phyloP scores from a whole-genome alignment of 2,888 invertebrate genomes.

The Bellardia pandia region DNA sequence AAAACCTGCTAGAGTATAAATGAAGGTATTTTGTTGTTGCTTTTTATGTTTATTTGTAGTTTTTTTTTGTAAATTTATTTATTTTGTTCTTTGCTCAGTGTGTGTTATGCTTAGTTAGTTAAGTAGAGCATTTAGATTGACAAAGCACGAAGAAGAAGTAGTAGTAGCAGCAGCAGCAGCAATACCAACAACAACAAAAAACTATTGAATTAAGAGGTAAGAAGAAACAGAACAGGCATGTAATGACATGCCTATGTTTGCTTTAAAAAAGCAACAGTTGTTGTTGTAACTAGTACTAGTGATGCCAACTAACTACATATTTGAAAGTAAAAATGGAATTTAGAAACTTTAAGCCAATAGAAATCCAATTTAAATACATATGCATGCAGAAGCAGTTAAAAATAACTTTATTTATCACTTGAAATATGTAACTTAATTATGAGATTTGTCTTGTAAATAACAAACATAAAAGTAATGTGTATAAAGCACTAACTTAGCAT shows the following conservation, averaged over 20 bases:
- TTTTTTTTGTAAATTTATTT: neutral
- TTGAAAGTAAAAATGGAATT: neutral
- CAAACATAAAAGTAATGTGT: no score
- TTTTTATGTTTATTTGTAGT: constrained; percentile 46
- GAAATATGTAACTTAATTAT: no score
- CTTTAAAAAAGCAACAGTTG: constrained; percentile 71
- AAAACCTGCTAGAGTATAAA: constrained; percentile 57
- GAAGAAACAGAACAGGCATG: constrained; percentile 51
- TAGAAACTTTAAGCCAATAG: no score
- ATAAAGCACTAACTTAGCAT: constrained; percentile 26
- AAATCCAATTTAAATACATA: no score
- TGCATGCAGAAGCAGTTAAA: no score
- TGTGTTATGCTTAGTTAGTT: constrained; percentile 72
- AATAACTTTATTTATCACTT: no score
- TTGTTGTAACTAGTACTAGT: constrained; percentile 64
- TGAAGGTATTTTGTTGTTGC: constrained; percentile 41
- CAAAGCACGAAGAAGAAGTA: constrained; percentile 54
- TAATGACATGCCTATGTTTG: constrained; percentile 58
- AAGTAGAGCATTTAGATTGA: constrained; percentile 72
- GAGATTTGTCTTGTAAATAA: no score
- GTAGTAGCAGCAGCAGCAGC: neutral
- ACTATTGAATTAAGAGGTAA: constrained; percentile 39
- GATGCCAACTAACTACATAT: constrained; percentile 16
- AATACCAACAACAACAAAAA: neutral
- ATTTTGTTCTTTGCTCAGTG: constrained; percentile 38